These are phyloP conservation scores for Hemistola chrysoprasaria DNA, from an alignment of 2,888 invertebrate genomes.

Conservation along the genomic window DNA sequence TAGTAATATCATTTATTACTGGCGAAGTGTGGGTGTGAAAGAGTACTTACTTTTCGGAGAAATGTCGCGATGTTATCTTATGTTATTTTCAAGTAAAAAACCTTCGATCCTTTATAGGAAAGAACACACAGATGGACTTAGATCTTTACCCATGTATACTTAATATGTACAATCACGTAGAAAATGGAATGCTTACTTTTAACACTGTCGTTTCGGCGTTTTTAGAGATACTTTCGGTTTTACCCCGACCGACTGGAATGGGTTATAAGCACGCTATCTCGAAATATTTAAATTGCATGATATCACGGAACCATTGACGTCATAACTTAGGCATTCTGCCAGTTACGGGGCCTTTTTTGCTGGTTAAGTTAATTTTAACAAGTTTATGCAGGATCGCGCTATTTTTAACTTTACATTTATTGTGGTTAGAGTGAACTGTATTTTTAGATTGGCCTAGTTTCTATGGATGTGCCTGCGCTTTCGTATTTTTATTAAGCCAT, in stretches of 20 bases:
- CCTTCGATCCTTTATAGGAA: too few relatives aligned
- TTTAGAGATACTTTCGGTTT: slow-evolving; percentile 34
- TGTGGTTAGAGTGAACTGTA: too few relatives aligned
- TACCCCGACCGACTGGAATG: slow-evolving; percentile 18
- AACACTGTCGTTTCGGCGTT: slow-evolving; percentile 3
- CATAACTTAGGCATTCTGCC: slow-evolving; percentile 36
- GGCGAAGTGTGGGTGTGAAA: too few relatives aligned
- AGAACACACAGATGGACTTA: too few relatives aligned
- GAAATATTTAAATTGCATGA: slow-evolving; percentile 14
- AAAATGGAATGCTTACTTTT: not conserved
- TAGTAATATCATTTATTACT: too few relatives aligned
- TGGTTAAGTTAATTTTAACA: slow-evolving; percentile 23
- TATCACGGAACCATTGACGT: slow-evolving; percentile 49
- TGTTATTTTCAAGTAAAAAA: too few relatives aligned
- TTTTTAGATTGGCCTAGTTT: slow-evolving; percentile 3
- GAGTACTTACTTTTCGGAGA: too few relatives aligned
- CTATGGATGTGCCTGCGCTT: too few relatives aligned
- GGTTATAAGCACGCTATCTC: slow-evolving; percentile 22
- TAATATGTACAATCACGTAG: too few relatives aligned
- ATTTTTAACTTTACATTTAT: slow-evolving; percentile 14
- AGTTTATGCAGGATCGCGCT: slow-evolving; percentile 2
- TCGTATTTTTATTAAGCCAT: too few relatives aligned
- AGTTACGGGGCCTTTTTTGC: slow-evolving; percentile 22
- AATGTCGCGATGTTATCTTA: too few relatives aligned
- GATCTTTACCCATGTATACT: too few relatives aligned